Base-by-base conservation (phyloP, 1,140 invertebrate species). In the Marisa cornuarietis region DNA sequence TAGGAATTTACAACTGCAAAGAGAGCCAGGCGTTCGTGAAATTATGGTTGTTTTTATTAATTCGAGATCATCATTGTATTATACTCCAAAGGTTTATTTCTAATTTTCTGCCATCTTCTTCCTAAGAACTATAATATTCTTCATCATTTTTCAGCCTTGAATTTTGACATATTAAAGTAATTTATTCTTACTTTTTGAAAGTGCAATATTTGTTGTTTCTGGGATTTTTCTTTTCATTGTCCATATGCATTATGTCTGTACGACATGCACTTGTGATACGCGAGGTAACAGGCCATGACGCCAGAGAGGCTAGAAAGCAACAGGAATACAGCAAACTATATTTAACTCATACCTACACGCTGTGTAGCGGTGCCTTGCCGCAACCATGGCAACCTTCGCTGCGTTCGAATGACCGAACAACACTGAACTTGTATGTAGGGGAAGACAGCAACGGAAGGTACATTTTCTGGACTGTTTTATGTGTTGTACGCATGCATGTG, bases 201-300 rank as follows among this genome's bases (percentile, higher is more conserved):
- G 71, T 73, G 71, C 71, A 73, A 73, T 73, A 73, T 54, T 73
- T 20, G 71, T 73, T 73, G 71, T 73, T 73, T 26, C n/a, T 52
- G 42, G 54, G 54, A 18, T 58, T 73, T 73, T 73, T 22, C 18
- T 51, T 73, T 54, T 73, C 52, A 18, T 71, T 71, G 18, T 71
- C 24, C 18, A 22, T 71, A 31, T 71, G 18, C 31, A 22, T 54
- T 31, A 52, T 51, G 13, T 73, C 49, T 73, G 18, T 51, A 31
- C 14, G 14, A 51, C 71, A 73, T 49, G 20, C 24, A 49, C n/a
- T 73, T 73, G 71, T 73, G 71, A 73, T 73, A 73, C 42, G 52
- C 51, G 49, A 52, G 52, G 71, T 18, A 52, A 51, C n/a, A 52
- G 71, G 51, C 20, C 71, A 52, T 52, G 20, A 49, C 20, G 13